Evolutionary conservation across 2,888 invertebrate species (phyloP).

Genomic region (Junonia oenone): DNA sequence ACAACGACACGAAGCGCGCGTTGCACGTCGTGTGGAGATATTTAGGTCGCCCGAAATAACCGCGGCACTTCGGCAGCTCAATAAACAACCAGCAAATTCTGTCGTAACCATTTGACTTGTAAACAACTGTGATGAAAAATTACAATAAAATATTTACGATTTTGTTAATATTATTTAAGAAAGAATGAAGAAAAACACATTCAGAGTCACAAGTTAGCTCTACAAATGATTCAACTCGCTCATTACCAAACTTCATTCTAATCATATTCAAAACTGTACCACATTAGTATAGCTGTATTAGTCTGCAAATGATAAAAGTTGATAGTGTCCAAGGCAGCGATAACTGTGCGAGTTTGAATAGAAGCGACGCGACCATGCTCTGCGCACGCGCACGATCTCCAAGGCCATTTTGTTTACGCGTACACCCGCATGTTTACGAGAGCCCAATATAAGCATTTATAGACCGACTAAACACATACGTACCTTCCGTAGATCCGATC

Average conservation of each 20-base stretch:
- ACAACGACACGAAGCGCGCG: conserved; percentile 35
- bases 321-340: conserved; percentile 47
- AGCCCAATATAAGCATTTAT: conserved; percentile 37
- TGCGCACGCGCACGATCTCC: conserved; percentile 54
- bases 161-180: background rate
- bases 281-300: conserved; percentile 4
- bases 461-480: conserved; percentile 41
- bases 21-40: conserved; percentile 45
- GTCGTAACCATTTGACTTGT: background rate
- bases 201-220: background rate
- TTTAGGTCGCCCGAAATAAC: conserved; percentile 76
- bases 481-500: conserved; percentile 34
- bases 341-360: conserved; percentile 53
- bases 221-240: background rate
- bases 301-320: conserved; percentile 44
- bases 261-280: background rate
- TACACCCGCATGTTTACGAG: conserved; percentile 62
- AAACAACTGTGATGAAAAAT: background rate
- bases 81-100: conserved; percentile 36
- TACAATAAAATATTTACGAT: background rate
- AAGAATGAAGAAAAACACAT: background rate
- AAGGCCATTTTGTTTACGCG: conserved; percentile 74
- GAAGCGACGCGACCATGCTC: conserved; percentile 40
- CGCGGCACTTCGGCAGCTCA: conserved; percentile 48
- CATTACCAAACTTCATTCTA: background rate